These are phyloP conservation scores for Agrochola macilenta DNA, from an alignment of 2,888 invertebrate species.

Conservation along the genomic window DNA sequence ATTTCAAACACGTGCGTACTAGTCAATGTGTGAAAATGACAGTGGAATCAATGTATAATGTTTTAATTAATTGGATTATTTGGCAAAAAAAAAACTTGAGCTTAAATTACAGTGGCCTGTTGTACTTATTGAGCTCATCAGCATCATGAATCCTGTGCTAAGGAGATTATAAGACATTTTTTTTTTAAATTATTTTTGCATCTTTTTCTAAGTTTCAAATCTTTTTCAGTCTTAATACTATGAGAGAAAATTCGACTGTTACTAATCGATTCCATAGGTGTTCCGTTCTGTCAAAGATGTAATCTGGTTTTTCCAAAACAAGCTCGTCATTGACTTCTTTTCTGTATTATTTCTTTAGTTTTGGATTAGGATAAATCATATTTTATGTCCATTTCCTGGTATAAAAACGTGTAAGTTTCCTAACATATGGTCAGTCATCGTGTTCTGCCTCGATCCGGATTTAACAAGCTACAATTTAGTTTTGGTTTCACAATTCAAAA, in stretches of 20 bases:
- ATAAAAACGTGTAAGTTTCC: constrained; percentile 32
- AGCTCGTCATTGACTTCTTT: not conserved
- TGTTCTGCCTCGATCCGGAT: constrained; percentile 78
- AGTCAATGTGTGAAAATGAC: constrained; percentile 2
- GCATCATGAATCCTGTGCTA: not conserved
- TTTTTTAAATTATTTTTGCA: not conserved
- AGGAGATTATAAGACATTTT: not conserved
- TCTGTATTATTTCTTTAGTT: not conserved
- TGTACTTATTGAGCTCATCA: not conserved
- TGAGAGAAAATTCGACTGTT: not conserved
- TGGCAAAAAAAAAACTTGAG: not conserved
- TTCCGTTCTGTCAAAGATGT: not conserved
- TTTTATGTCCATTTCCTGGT: constrained; percentile 15
- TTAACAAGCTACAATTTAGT: constrained; percentile 83
- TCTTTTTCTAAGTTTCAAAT: not conserved
- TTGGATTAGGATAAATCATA: not conserved
- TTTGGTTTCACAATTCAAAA: constrained; percentile 83
- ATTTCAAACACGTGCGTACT: constrained; percentile 7
- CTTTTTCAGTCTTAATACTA: not conserved
- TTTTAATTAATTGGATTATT: not conserved
- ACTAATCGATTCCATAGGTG: not conserved
- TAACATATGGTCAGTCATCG: constrained; percentile 46
- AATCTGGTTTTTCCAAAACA: not conserved
- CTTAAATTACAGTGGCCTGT: not conserved
- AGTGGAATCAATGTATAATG: not conserved